Percentiles rank a stretch among this genome's conserved stretches.
Conservation (phyloP, 2,797 vertebrate genomes). For the Lemur catta region DNA sequence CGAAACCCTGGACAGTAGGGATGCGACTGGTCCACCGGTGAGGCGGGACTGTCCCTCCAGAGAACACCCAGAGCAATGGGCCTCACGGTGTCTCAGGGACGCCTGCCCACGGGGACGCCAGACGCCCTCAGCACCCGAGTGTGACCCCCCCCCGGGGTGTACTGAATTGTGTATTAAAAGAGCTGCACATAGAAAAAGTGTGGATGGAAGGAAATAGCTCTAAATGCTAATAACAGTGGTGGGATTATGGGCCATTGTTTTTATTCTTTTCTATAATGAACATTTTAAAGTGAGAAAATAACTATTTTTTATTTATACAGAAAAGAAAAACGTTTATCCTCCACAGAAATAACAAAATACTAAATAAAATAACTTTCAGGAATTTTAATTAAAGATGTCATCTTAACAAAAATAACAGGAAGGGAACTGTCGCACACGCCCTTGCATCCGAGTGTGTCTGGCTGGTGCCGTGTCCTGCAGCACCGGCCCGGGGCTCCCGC, state of each 20-base stretch:
- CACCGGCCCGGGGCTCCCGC: no score
- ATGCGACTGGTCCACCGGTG: fast-evolving
- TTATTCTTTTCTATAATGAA: neutral
- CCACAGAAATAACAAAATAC: neutral
- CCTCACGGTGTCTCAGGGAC: neutral
- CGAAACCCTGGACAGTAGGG: neutral
- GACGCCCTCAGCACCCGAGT: fast-evolving
- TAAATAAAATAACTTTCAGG: neutral
- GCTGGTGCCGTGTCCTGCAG: no score
- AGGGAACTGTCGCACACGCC: fast-evolving
- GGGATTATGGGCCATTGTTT: neutral
- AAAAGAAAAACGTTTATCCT: neutral
- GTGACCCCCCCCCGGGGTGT: neutral
- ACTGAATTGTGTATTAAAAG: neutral
- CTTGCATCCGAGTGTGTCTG: neutral
- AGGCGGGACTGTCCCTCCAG: neutral
- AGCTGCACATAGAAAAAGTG: neutral
- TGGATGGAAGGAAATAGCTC: neutral
- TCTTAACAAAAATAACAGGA: neutral
- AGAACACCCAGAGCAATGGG: fast-evolving
- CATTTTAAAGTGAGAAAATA: neutral
- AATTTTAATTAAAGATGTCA: neutral
- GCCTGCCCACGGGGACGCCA: neutral
- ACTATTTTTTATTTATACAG: neutral
- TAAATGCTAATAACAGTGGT: no score